Evolutionary conservation across 2,888 invertebrate species (phyloP).

Genomic region (Drosophila parthenogenetica): DNA sequence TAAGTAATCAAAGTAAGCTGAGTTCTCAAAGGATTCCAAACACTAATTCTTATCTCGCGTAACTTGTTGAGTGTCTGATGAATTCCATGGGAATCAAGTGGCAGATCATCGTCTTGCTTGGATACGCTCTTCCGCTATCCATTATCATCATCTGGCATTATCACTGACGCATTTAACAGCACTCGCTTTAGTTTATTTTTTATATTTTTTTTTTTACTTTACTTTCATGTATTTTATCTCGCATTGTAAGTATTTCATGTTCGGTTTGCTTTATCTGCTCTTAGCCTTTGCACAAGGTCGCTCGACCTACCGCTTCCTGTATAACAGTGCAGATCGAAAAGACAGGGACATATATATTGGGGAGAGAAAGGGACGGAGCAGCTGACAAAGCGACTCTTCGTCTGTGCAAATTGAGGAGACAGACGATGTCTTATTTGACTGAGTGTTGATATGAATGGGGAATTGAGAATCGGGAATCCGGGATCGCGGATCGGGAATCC

Average conservation of each 20-base stretch:
- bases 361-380: background rate
- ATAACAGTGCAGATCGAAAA: background rate
- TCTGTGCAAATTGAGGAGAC: background rate
- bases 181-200: background rate
- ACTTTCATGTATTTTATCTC: constrained; percentile 28
- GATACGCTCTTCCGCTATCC: constrained; percentile 48
- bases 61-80: background rate
- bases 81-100: constrained; percentile 42
- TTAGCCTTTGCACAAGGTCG: constrained; percentile 58
- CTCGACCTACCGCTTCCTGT: constrained; percentile 40
- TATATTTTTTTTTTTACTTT: background rate
- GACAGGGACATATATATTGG: background rate
- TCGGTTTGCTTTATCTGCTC: constrained; percentile 38
- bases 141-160: constrained; percentile 58
- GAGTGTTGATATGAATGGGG: constrained; percentile 42
- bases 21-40: constrained; percentile 29
- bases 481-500: constrained; percentile 14
- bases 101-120: constrained; percentile 40
- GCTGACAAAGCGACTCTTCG: background rate
- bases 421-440: constrained; percentile 41
- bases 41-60: background rate
- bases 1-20: constrained; percentile 18
- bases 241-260: constrained; percentile 19
- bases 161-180: constrained; percentile 52
- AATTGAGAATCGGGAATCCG: constrained; percentile 1